Evolutionary conservation across 2,888 invertebrate species (phyloP).

Genomic region (Acholoe squamosa): DNA sequence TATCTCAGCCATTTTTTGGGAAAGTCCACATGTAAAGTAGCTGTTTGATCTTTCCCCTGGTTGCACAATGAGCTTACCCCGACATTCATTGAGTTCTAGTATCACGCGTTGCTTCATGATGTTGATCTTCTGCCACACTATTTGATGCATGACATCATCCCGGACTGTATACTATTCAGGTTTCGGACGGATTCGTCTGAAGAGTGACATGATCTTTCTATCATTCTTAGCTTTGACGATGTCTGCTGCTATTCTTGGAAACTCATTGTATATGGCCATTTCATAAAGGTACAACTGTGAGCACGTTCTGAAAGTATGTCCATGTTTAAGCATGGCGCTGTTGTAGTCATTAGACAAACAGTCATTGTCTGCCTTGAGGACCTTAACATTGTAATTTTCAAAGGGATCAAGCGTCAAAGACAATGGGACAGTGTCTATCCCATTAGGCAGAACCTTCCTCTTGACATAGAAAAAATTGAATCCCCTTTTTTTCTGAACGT

Average conservation of each 20-base stretch:
- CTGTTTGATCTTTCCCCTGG: background rate
- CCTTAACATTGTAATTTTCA: background rate
- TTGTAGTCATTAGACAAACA: background rate
- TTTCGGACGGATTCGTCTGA: background rate
- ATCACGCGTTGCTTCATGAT: background rate
- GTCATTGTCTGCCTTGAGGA: background rate
- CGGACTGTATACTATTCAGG: background rate
- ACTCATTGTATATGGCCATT: background rate
- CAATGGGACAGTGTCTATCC: conserved; percentile 12
- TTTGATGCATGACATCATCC: background rate
- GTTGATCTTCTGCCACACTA: background rate
- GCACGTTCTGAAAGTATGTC: background rate
- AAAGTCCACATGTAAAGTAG: background rate
- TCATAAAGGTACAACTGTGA: conserved; percentile 1
- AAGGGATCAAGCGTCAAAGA: background rate
- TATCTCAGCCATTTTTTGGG: background rate
- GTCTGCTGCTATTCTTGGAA: background rate
- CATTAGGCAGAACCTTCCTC: background rate
- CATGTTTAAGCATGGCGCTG: background rate
- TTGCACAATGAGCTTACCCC: background rate
- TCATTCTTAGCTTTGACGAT: background rate
- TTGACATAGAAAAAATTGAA: conserved; percentile 21
- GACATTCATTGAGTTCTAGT: background rate
- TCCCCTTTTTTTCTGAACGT: background rate
- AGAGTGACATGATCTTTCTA: background rate